Evolutionary conservation across 2,113 vertebrate species (phyloP).

Genomic region (Ursus arctos): DNA sequence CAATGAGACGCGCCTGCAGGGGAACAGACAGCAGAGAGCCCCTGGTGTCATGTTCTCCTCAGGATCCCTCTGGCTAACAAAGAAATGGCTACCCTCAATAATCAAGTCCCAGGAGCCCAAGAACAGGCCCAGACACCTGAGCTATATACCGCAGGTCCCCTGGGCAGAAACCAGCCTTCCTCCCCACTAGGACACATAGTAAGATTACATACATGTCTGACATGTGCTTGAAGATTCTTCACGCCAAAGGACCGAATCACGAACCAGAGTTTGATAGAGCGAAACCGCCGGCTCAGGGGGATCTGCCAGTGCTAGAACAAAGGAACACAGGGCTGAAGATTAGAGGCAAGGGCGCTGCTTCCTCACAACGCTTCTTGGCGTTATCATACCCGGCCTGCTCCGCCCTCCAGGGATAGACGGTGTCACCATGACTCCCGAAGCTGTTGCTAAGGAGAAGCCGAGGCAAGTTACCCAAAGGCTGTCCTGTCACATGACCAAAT

Average conservation of each 20-base stretch:
- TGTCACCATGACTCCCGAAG: conserved; percentile 39
- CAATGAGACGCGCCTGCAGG: neutral
- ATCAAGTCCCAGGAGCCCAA: conserved; percentile 13
- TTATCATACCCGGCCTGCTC: neutral
- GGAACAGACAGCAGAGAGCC: neutral
- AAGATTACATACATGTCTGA: conserved; percentile 92
- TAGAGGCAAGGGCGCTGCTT: neutral
- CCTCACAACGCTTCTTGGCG: neutral
- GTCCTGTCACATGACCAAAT: neutral
- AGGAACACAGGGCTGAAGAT: conserved; percentile 4
- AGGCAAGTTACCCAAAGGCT: neutral
- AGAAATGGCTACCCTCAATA: neutral
- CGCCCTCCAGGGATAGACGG: neutral
- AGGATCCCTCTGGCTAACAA: neutral
- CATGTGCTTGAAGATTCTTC: conserved; percentile 96
- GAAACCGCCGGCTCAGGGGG: conserved; percentile 96
- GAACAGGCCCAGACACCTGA: conserved; percentile 22
- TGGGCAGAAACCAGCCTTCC: neutral
- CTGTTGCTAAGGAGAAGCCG: conserved; percentile 44
- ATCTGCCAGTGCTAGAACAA: conserved; percentile 97
- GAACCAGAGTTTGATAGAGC: conserved; percentile 98
- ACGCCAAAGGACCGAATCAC: conserved; percentile 97
- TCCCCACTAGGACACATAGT: neutral
- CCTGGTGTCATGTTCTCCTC: rapidly evolving
- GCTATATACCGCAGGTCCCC: neutral